Base-by-base conservation (phyloP, 1,140 invertebrate species). In the Gonatopus flavifemur region DNA sequence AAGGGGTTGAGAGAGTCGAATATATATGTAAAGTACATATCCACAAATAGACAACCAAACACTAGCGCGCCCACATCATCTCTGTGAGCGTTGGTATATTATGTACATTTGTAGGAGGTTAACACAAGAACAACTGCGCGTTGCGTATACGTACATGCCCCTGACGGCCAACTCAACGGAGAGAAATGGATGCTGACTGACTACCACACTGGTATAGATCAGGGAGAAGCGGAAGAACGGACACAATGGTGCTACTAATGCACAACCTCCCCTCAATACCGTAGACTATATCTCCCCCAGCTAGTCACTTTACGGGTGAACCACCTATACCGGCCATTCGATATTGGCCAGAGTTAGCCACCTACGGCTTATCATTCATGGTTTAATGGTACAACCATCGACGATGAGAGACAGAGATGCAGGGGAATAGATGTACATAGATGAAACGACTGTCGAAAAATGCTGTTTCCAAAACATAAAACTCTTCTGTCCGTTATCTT, bases 241-340 rank as follows among this genome's bases (percentile, higher is more conserved):
- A 64, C 64, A 77, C 75, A 77, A 77, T 77, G 59, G 69, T 71
- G 63, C 70, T 67, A 69, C 74, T 77, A 77, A 77, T 77, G 74
- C 70, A 74, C 70, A 64, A 68, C 66, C 69, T 50, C 57, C 66
- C 59, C 59, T 53, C 28, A 40, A 54, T 52, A 52, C 51, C 20
- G 8, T n/a, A n/a, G n/a, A n/a, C 35, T 20, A 60, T 55, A 39
- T 56, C 53, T 57, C 42, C 47, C 53, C 58, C 37, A 49, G 31
- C 56, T 48, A 37, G 39, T 53, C 52, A 41, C 64, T 63, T 64
- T 59, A 36, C 63, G 55, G 70, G 68, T 69, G 66, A 74, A 70
- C 68, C 65, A 55, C 64, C 66, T 69, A 69, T 72, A 68, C 57
- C 62, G 61, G 62, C 55, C 57, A 69, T 71, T 70, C 71, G 70